A percentile compares a stretch with the other conserved stretches of the same genome.
These are phyloP conservation scores for Ispidina lecontei DNA, from an alignment of 2,797 vertebrate genomes.

Conservation along the genomic window DNA sequence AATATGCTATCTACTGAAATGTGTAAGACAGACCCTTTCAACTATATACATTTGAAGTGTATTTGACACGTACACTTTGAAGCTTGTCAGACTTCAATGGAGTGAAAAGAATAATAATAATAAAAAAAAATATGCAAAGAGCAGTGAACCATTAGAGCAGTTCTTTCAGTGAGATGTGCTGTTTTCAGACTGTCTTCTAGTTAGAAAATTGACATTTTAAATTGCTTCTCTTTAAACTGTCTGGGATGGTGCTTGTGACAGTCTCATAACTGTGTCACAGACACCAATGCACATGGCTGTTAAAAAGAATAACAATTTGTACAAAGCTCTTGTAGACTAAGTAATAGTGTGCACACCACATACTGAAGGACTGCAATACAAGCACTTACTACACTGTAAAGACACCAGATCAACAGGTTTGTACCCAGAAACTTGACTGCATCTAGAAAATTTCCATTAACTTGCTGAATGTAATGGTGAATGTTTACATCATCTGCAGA, in stretches of 20 bases:
- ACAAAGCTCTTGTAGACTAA: neutral
- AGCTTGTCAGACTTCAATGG: neutral
- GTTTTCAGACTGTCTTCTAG: neutral
- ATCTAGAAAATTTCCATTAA: neutral
- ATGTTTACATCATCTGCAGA: neutral
- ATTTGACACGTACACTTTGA: neutral
- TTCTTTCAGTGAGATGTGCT: neutral
- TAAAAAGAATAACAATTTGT: neutral
- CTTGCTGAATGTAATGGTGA: neutral
- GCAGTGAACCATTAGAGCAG: neutral
- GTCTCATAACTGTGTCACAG: rapidly evolving
- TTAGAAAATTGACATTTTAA: neutral
- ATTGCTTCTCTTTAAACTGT: neutral
- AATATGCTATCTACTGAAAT: neutral
- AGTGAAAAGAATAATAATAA: neutral
- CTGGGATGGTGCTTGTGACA: neutral
- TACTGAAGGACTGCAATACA: neutral
- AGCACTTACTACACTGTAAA: neutral
- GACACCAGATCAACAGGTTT: neutral
- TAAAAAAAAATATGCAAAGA: neutral
- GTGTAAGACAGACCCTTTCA: neutral
- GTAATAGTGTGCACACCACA: neutral
- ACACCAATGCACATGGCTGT: neutral
- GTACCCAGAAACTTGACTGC: neutral
- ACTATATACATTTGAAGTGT: neutral